These are phyloP conservation scores for Drosophila tropicalis DNA, from an alignment of 1,140 invertebrate genomes.

Conservation along the genomic window DNA sequence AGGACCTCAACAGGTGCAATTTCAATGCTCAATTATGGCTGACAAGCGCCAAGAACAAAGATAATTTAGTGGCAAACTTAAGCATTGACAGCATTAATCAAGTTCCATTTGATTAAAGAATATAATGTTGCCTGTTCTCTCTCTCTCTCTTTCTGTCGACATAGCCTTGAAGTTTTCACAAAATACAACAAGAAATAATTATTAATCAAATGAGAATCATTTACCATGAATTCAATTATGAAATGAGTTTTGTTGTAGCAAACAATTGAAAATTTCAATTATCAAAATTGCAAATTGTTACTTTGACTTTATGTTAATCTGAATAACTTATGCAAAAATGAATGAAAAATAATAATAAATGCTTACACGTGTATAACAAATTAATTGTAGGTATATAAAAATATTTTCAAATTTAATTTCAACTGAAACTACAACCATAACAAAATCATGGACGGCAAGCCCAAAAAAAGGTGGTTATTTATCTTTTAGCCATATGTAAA, in stretches of 20 bases:
- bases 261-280: neutral
- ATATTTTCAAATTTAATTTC: neutral
- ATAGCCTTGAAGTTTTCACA: neutral
- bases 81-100: conserved; percentile 38
- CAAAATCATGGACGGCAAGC: neutral
- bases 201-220: neutral
- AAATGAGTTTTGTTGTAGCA: neutral
- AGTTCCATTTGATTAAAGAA: conserved; percentile 37
- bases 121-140: conserved; percentile 10
- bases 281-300: neutral
- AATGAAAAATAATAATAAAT: conserved; percentile 30
- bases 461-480: neutral
- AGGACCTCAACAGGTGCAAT: conserved; percentile 41
- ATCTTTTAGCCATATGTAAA: neutral
- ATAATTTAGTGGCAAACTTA: conserved; percentile 42
- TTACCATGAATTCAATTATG: neutral
- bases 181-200: neutral
- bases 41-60: conserved; percentile 26
- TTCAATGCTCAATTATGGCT: conserved; percentile 40
- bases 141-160: neutral
- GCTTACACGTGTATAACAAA: neutral
- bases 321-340: conserved; percentile 13
- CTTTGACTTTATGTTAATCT: neutral
- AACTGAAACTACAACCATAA: neutral
- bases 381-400: neutral